A percentile compares a stretch with the other conserved stretches of the same genome.
These are phyloP conservation scores for Menura novaehollandiae DNA, from an alignment of 2,113 vertebrate genomes.

Conservation along the genomic window DNA sequence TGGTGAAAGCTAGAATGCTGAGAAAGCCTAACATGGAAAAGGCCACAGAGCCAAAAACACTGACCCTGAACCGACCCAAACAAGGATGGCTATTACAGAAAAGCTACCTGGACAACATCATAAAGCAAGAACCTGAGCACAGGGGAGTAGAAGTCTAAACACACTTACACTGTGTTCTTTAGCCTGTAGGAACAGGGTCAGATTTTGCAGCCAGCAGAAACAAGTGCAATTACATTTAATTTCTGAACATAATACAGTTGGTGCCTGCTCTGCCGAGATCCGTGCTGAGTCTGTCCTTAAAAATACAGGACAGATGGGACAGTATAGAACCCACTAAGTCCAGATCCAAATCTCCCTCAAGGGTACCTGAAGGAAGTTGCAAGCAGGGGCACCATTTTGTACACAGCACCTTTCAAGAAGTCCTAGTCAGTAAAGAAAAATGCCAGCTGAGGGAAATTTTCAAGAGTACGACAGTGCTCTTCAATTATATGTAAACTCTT, in stretches of 20 bases:
- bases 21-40: neutral
- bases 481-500: neutral
- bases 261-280: neutral
- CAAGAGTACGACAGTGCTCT: neutral
- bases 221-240: neutral
- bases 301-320: neutral
- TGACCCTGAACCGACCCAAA: neutral
- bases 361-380: neutral
- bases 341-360: neutral
- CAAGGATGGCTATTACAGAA: neutral
- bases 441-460: neutral
- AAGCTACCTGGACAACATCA: neutral
- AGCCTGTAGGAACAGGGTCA: neutral
- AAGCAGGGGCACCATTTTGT: neutral
- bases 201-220: neutral
- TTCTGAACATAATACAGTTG: neutral
- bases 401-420: neutral
- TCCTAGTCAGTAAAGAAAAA: neutral
- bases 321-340: neutral
- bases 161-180: neutral
- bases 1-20: neutral
- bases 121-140: neutral
- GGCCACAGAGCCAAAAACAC: neutral
- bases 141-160: neutral
- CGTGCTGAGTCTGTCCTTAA: neutral